Evolutionary conservation across 2,797 vertebrate genomes (phyloP).

Genomic region (Smutsia gigantea): DNA sequence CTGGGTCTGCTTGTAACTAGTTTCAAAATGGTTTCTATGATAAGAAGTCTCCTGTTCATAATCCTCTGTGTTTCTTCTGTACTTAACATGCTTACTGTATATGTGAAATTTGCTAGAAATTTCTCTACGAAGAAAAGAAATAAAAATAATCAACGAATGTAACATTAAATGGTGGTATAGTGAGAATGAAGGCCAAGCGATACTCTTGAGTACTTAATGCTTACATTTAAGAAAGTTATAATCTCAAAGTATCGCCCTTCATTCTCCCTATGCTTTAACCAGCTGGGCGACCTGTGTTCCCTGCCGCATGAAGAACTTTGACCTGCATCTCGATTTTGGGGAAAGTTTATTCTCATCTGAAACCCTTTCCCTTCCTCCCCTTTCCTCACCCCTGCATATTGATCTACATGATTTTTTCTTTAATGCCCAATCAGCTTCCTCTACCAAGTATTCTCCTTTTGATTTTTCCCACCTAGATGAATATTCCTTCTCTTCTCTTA

Average conservation of each 20-base stretch:
- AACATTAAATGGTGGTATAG: background rate
- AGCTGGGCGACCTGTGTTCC: background rate
- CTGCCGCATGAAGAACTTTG: background rate
- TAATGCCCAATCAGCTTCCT: background rate
- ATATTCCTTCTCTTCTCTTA: background rate
- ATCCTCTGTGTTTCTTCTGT: background rate
- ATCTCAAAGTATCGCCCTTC: background rate
- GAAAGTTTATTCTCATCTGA: background rate
- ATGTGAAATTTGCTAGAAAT: background rate
- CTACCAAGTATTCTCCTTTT: background rate
- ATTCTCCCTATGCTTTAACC: background rate
- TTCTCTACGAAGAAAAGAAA: background rate
- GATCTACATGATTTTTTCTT: background rate
- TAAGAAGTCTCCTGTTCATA: background rate
- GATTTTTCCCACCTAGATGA: background rate
- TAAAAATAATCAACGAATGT: background rate
- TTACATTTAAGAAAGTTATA: background rate
- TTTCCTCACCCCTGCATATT: background rate
- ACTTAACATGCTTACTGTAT: background rate
- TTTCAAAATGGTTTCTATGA: background rate
- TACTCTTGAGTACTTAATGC: constrained; percentile 11
- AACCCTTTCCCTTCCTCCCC: background rate
- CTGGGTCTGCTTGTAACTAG: background rate
- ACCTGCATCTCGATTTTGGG: background rate
- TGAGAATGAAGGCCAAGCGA: background rate